A percentile compares a stretch with the other conserved stretches of the same genome.
phyloP scores from a whole-genome alignment of 2,113 vertebrate species.

The Sebastes fasciatus region DNA sequence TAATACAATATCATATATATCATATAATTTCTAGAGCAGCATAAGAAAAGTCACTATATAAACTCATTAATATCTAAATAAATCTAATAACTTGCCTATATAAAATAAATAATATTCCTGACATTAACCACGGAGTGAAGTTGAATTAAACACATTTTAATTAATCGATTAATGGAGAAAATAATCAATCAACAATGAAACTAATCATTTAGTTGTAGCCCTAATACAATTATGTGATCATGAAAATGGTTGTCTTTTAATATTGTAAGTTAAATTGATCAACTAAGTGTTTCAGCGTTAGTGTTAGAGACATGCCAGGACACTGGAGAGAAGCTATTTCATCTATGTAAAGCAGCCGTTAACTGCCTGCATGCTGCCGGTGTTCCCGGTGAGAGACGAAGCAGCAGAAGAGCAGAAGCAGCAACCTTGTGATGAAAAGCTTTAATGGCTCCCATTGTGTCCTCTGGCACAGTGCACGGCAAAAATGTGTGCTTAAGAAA shows the following conservation, averaged over 20 bases:
- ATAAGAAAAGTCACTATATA: no score
- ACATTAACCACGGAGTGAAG: no score
- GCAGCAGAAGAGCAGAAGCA: conserved; percentile 6
- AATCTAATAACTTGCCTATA: no score
- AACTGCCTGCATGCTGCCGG: not conserved
- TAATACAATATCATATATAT: no score
- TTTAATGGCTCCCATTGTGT: conserved; percentile 31
- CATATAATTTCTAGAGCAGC: no score
- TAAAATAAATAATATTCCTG: no score
- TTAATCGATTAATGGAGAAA: no score
- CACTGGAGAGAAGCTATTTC: not conserved
- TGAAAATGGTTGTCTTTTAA: not conserved
- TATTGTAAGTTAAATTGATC: not conserved
- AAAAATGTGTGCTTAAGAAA: conserved; percentile 27
- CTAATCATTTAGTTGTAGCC: no score
- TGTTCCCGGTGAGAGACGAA: not conserved
- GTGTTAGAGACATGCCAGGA: no score
- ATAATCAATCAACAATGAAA: no score
- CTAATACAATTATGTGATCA: not conserved
- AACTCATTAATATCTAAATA: no score
- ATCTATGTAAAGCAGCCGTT: not conserved
- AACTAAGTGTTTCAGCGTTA: not conserved
- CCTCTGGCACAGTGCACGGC: not conserved
- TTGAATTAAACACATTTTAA: no score
- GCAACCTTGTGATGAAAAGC: conserved; percentile 38